phyloP scores from a whole-genome alignment of 2,797 vertebrate genomes.

The Alosa sapidissima region DNA sequence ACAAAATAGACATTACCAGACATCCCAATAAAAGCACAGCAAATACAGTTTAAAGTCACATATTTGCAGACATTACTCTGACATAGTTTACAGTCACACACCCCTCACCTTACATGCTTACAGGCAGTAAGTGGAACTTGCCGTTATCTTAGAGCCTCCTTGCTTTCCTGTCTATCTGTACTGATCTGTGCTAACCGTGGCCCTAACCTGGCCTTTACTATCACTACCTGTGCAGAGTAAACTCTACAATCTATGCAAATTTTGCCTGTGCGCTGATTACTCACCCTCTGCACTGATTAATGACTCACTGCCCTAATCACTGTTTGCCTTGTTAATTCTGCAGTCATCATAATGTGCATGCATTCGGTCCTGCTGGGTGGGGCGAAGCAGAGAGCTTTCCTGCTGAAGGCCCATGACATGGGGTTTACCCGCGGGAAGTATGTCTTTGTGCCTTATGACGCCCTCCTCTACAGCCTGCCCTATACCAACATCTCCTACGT shows the following conservation, averaged over 20 bases:
- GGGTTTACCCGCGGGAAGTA: constrained; percentile 87
- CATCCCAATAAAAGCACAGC: too few relatives aligned
- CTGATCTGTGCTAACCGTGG: neutral
- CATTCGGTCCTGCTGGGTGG: constrained; percentile 86
- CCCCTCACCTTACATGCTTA: too few relatives aligned
- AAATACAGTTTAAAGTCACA: too few relatives aligned
- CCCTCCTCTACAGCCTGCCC: constrained; percentile 88
- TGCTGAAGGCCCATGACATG: constrained; percentile 85
- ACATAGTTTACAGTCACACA: too few relatives aligned
- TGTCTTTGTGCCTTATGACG: constrained; percentile 87
- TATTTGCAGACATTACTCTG: too few relatives aligned
- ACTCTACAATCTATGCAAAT: neutral
- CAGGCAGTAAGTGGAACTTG: too few relatives aligned
- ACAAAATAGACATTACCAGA: too few relatives aligned
- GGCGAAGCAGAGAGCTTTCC: constrained; percentile 78
- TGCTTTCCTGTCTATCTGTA: neutral
- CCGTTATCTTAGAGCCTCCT: too few relatives aligned
- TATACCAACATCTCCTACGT: constrained; percentile 79
- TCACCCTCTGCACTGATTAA: neutral
- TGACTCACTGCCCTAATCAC: neutral
- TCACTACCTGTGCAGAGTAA: neutral
- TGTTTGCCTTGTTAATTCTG: constrained; percentile 15
- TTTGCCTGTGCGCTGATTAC: neutral
- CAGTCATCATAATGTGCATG: constrained; percentile 96
- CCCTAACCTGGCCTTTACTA: neutral